These are phyloP conservation scores for Himantopus leucocephalus DNA, from an alignment of 2,113 vertebrate species.

Conservation along the genomic window DNA sequence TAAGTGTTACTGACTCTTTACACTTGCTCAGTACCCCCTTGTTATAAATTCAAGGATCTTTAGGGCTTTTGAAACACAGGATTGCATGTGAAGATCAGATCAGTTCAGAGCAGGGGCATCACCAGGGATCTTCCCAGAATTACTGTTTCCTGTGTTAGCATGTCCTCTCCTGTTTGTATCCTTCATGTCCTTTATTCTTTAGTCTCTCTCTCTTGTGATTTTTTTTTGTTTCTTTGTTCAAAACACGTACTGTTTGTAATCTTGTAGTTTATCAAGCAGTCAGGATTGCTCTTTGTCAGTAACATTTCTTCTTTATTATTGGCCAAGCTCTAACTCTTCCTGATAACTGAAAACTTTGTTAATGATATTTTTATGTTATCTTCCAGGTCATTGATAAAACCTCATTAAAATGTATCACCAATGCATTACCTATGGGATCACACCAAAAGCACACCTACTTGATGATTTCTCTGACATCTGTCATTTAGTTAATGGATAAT, in stretches of 20 bases:
- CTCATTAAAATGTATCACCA: not conserved
- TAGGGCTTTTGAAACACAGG: not conserved
- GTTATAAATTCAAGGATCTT: not conserved
- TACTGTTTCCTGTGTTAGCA: not conserved
- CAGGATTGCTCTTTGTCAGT: not conserved
- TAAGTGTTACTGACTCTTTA: not conserved
- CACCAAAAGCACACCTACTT: not conserved
- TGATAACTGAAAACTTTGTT: not conserved
- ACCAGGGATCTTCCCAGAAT: not conserved
- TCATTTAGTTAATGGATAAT: not conserved
- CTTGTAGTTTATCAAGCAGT: not conserved
- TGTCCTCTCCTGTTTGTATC: not conserved
- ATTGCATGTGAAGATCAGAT: not conserved
- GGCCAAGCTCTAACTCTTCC: not conserved
- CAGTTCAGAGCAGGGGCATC: not conserved
- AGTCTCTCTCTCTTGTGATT: accelerated
- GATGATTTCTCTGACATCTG: not conserved
- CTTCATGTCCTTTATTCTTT: not conserved
- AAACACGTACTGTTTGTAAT: not conserved
- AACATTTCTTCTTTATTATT: not conserved
- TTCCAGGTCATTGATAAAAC: not conserved
- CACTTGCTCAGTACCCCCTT: not conserved
- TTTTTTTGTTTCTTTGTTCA: not conserved
- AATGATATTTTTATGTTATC: not conserved
- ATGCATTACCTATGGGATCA: not conserved